These are phyloP conservation scores for Trachymyrmex septentrionalis DNA, from an alignment of 1,140 invertebrate genomes.

Conservation along the genomic window DNA sequence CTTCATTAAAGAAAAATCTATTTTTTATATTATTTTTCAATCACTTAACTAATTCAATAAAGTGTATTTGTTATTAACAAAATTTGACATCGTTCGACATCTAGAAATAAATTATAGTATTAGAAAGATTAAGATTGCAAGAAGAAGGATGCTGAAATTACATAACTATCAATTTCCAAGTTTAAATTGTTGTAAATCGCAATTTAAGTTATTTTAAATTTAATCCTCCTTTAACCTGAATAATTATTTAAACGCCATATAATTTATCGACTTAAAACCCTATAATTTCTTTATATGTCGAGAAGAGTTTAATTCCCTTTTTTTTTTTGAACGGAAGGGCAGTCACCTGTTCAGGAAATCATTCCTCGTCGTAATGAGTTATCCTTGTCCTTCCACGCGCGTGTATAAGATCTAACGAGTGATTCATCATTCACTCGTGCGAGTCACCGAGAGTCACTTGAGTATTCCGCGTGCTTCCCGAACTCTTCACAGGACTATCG, in stretches of 20 bases:
- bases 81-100: too few species aligned
- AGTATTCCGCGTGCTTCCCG: slow-evolving; percentile 39
- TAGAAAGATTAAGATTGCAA: background rate
- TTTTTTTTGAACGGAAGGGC: slow-evolving; percentile 68
- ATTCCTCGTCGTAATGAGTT: slow-evolving; percentile 65
- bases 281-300: background rate
- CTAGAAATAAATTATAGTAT: too few species aligned
- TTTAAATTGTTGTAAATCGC: background rate
- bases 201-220: slow-evolving; percentile 1
- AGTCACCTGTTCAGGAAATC: slow-evolving; percentile 80
- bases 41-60: too few species aligned
- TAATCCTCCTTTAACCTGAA: background rate
- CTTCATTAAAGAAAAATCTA: too few species aligned
- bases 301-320: background rate
- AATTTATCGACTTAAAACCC: background rate
- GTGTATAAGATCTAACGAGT: slow-evolving; percentile 44
- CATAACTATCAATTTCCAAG: background rate
- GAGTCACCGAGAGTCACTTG: slow-evolving; percentile 40
- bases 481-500: slow-evolving; percentile 56
- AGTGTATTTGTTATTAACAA: too few species aligned
- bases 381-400: slow-evolving; percentile 42
- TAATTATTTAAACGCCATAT: background rate
- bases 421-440: slow-evolving; percentile 66
- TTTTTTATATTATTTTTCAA: too few species aligned
- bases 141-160: background rate